Base-by-base conservation (phyloP, 1,140 invertebrate species). In the Coenobita brevimanus region DNA sequence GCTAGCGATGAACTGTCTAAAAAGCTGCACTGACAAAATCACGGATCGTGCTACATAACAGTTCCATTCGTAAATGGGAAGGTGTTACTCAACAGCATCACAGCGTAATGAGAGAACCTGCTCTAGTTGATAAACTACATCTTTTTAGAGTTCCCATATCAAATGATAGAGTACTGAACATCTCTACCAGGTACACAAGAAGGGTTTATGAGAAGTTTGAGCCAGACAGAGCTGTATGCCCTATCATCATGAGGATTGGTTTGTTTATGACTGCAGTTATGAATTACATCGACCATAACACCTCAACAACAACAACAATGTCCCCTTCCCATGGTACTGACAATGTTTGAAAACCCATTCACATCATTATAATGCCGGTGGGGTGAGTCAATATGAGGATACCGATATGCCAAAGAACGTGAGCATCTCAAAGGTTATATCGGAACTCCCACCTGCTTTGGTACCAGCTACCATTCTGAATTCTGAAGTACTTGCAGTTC, bases 111-210 rank as follows among this genome's bases (percentile, higher is more conserved):
- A 75, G 36, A 41, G 30, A 75, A 4, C 27, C 71, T 33, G 27
- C 71, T 36, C 27, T 75, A 75, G 27, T 36, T 4, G 71, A 75
- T 75, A 41, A 75, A 36, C 36, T 75, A 21, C 4, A 75, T 41
- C 71, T n/a, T 36, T 36, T 75, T 33, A 36, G 21, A 3, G 6
- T 33, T 21, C 21, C 71, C 71, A 33, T 75, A 3, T 75, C 71
- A 21, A 33, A 75, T 75, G 36, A 75, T 36, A 75, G 30, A n/a
- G 8, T 8, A 4, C 71, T 75, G 71, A 75, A 75, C 71, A 75
- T 75, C 27, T 75, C 36, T 33, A 6, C 27, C 38, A 41, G 36
- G 71, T 75, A 33, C 27, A 36, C 71, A 75, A n/a, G 38, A 36
- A 75, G 71, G 27, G 36, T 8, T n/a, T 75, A 36, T 75, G 8